These are phyloP conservation scores for Tyrophagus putrescentiae DNA, from an alignment of 1,140 invertebrate species.

Conservation along the genomic window DNA sequence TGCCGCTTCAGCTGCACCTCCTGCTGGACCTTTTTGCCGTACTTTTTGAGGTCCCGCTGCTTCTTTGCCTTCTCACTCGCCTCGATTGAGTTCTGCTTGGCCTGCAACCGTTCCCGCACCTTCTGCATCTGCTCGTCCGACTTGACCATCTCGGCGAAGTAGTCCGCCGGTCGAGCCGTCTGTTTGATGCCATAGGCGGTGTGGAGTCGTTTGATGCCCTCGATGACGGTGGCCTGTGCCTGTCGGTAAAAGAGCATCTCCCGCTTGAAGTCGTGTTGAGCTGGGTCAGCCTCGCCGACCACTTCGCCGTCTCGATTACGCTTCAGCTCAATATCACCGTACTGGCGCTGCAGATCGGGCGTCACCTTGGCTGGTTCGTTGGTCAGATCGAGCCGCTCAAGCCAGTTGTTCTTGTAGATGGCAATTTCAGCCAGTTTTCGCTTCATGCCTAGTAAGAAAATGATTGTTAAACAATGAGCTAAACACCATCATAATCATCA, in stretches of 20 bases:
- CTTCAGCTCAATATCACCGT: conserved; percentile 34
- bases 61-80: conserved; percentile 74
- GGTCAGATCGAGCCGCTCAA: conserved; percentile 63
- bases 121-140: conserved; percentile 95
- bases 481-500: conserved; percentile 17
- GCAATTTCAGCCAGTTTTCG: conserved; percentile 54
- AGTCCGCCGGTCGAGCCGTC: conserved; percentile 79
- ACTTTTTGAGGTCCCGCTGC: conserved; percentile 73
- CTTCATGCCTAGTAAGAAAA: conserved; percentile 37
- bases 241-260: conserved; percentile 81
- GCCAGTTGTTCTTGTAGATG: conserved; percentile 54
- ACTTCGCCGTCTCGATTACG: conserved; percentile 45
- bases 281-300: conserved; percentile 52
- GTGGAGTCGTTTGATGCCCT: conserved; percentile 57
- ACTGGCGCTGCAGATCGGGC: conserved; percentile 51
- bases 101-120: conserved; percentile 58
- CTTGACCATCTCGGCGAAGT: conserved; percentile 98
- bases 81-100: conserved; percentile 65
- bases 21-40: conserved; percentile 67
- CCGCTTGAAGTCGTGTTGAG: conserved; percentile 81
- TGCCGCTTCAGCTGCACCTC: conserved; percentile 61
- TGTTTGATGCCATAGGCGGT: conserved; percentile 46
- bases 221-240: conserved; percentile 68
- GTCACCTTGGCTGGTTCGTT: conserved; percentile 58
- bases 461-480: conserved; percentile 24